phyloP scores from a whole-genome alignment of 2,888 invertebrate species.

The Trissolcus japonicus region DNA sequence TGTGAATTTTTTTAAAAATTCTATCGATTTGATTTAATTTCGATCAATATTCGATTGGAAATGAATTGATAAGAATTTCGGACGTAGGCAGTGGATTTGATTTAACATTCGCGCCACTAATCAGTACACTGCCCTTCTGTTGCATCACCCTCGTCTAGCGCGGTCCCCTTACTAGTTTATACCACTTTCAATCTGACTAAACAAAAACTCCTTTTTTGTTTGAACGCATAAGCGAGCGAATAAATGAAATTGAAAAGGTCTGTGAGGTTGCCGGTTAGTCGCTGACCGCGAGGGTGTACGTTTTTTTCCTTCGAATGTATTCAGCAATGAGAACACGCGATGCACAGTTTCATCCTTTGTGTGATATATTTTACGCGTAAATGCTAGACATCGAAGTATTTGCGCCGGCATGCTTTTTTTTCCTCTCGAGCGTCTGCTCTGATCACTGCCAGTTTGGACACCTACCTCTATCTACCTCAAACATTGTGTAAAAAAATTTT shows the following conservation, averaged over 20 bases:
- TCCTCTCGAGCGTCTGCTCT: conserved; percentile 33
- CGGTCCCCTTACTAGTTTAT: conserved; percentile 55
- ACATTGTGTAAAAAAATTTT: no score
- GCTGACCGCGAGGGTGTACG: conserved; percentile 40
- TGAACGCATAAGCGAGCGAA: conserved; percentile 62
- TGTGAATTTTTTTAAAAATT: no score
- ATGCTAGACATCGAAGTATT: conserved; percentile 38
- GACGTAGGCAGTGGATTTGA: neutral
- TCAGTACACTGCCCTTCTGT: conserved; percentile 48
- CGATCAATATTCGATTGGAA: no score
- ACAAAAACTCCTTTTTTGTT: conserved; percentile 61
- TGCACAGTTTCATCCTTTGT: conserved; percentile 25
- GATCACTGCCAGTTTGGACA: conserved; percentile 42
- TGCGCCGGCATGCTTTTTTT: conserved; percentile 34
- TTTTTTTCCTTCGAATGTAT: conserved; percentile 19
- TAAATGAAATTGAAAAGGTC: conserved; percentile 63
- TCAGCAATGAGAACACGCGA: conserved; percentile 13
- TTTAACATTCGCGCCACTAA: conserved; percentile 38
- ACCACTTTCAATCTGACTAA: conserved; percentile 63
- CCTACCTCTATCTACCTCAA: conserved; percentile 35
- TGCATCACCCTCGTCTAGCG: conserved; percentile 46
- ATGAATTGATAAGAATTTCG: neutral
- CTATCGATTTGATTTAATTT: no score
- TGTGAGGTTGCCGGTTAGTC: conserved; percentile 39
- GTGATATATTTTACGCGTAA: conserved; percentile 41